Evolutionary conservation across 2,797 vertebrate species (phyloP), one percentile per base, ranked within the genome.

Genomic region (Sparus aurata): DNA sequence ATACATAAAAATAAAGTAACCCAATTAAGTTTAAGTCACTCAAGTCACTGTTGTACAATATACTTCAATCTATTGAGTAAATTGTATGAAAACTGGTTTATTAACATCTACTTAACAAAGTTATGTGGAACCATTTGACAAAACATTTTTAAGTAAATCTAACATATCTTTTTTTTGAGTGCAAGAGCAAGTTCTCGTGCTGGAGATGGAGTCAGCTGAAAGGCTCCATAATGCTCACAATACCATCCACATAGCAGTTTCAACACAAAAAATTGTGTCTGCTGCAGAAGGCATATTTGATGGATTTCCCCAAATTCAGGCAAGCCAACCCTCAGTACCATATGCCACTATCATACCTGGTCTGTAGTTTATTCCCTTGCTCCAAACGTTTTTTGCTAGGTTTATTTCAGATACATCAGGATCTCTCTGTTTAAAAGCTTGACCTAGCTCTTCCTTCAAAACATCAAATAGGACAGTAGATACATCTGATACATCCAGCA

Each of bases 241-340:
- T n/a, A n/a, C n/a, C n/a, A n/a, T n/a, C n/a, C n/a, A n/a, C n/a
- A n/a, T n/a, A n/a, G n/a, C n/a, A n/a, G n/a, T n/a, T n/a, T n/a
- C n/a, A n/a, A n/a, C n/a, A n/a, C n/a, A n/a, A n/a, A n/a, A n/a
- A 59, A 69, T 17, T 63, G 12, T 49, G 23, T 68, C 49, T 78
- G 62, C 13, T 80, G 43, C 34, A 87, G 46, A 69, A 85, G 62
- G 64, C 64, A 77, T 20, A 87, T 80, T 50, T 84, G 77, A 58
- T 71, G 55, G 45, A 80, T 84, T 85, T 77, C 83, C 23, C 64
- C 79, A 74, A 84, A 80, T 34, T 80, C 77, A 64, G 77, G 73
- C 20, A 85, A 54, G 45, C 79, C 83, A 82, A 82, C 74, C 66
- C 11, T 43, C 23, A 62, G 71, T 75, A 11, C 70, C 83, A 67